A percentile compares a stretch with the other conserved stretches of the same genome.
phyloP scores from a whole-genome alignment of 2,113 vertebrate genomes.

The Eira barbara region DNA sequence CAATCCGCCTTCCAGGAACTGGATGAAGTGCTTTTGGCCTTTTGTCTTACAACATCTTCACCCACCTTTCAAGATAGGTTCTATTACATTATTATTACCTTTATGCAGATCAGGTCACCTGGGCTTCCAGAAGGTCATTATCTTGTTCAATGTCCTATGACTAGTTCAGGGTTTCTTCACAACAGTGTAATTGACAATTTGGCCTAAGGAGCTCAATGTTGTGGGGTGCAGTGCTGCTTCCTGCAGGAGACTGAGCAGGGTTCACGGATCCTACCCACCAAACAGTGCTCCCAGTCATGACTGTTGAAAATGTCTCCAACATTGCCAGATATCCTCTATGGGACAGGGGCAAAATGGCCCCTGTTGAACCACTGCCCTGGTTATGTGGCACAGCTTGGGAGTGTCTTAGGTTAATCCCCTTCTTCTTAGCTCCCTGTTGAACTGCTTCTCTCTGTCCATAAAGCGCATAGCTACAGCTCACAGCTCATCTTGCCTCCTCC shows the following conservation, averaged over 20 bases:
- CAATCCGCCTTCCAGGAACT: neutral
- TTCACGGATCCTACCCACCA: neutral
- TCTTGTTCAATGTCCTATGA: neutral
- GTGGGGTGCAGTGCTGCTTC: neutral
- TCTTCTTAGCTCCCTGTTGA: accelerated
- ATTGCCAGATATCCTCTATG: neutral
- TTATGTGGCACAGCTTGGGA: neutral
- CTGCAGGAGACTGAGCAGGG: neutral
- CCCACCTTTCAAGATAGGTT: neutral
- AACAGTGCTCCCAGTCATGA: neutral
- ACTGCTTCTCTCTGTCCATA: neutral
- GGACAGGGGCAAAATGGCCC: neutral
- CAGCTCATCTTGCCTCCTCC: neutral
- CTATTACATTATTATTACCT: neutral
- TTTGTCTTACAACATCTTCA: neutral
- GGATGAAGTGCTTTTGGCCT: neutral
- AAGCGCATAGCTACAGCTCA: accelerated
- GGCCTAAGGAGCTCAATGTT: neutral
- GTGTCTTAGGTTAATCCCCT: neutral
- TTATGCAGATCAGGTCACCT: neutral
- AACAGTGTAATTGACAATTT: neutral
- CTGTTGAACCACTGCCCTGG: neutral
- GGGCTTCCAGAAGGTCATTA: neutral
- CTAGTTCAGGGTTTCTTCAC: neutral
- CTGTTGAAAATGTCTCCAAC: neutral